These are phyloP conservation scores for Yasuhikotakia modesta DNA, from an alignment of 2,797 vertebrate genomes.

Conservation along the genomic window DNA sequence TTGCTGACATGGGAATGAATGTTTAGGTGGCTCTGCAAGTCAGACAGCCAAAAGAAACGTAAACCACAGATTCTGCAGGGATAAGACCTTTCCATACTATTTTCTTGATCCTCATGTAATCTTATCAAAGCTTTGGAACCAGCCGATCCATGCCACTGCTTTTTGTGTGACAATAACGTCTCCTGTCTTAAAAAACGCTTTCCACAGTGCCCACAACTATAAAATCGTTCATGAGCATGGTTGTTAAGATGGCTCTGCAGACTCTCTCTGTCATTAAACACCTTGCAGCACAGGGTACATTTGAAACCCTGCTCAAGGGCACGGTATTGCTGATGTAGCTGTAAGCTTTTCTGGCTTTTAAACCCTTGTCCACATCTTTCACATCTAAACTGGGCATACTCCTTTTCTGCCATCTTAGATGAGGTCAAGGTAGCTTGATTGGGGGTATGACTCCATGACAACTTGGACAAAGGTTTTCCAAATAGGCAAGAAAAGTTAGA, in stretches of 20 bases:
- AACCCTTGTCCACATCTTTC: constrained; percentile 79
- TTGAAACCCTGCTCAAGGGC: constrained; percentile 77
- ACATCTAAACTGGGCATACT: constrained; percentile 65
- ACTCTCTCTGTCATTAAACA: constrained; percentile 72
- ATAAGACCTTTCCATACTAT: constrained; percentile 73
- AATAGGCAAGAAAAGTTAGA: constrained; percentile 62
- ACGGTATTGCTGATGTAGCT: constrained; percentile 78
- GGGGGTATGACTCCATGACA: constrained; percentile 35
- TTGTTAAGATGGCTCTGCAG: constrained; percentile 75
- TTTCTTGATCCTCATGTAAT: constrained; percentile 67
- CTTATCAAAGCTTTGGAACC: constrained; percentile 58
- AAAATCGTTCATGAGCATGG: constrained; percentile 75
- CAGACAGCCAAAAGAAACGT: constrained; percentile 81
- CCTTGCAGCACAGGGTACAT: constrained; percentile 81
- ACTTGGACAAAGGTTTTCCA: constrained; percentile 66
- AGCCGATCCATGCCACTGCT: constrained; percentile 69
- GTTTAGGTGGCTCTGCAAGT: constrained; percentile 74
- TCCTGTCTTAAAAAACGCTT: constrained; percentile 78
- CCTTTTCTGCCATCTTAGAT: constrained; percentile 41
- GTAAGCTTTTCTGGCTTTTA: constrained; percentile 74
- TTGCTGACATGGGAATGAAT: constrained; percentile 58
- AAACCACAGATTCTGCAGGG: constrained; percentile 77
- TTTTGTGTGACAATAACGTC: constrained; percentile 73
- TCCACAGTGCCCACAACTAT: constrained; percentile 78
- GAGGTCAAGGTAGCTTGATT: constrained; percentile 45